A percentile compares a stretch with the other conserved stretches of the same genome.
Conservation (phyloP, 2,113 vertebrate species). For the Tachuris rubrigastra region DNA sequence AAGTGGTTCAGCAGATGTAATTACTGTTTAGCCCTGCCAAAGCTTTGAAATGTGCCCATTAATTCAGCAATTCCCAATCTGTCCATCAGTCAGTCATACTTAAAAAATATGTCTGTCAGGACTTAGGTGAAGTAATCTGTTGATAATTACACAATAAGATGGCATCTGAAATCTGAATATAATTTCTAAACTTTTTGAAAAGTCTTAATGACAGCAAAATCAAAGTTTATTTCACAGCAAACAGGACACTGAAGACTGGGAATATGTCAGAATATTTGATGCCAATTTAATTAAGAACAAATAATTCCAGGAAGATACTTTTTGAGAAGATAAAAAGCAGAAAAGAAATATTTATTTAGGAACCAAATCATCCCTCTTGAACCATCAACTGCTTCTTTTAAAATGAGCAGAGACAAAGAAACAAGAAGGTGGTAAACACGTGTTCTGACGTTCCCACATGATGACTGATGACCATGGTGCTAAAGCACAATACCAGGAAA, state of each 20-base stretch:
- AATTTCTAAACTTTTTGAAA: constrained; percentile 43
- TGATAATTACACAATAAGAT: constrained; percentile 78
- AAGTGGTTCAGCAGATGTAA: constrained; percentile 79
- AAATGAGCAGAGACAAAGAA: neutral
- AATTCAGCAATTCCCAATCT: constrained; percentile 80
- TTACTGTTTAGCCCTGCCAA: constrained; percentile 80
- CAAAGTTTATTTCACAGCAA: constrained; percentile 33
- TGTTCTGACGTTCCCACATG: neutral
- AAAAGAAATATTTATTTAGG: neutral
- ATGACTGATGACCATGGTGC: neutral
- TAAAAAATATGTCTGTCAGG: constrained; percentile 82
- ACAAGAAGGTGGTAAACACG: neutral
- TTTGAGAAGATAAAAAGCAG: neutral
- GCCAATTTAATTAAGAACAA: neutral
- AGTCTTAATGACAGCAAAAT: constrained; percentile 32
- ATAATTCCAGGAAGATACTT: neutral
- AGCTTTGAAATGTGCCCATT: constrained; percentile 78
- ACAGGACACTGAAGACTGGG: neutral
- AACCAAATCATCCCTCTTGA: neutral
- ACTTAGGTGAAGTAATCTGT: constrained; percentile 76
- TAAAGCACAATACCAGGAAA: neutral
- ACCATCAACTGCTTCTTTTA: neutral
- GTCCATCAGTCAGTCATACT: constrained; percentile 84
- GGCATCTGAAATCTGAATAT: constrained; percentile 62
- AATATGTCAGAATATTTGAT: constrained; percentile 5